Conservation (phyloP, 2,797 vertebrate genomes). For the Anas georgica region DNA sequence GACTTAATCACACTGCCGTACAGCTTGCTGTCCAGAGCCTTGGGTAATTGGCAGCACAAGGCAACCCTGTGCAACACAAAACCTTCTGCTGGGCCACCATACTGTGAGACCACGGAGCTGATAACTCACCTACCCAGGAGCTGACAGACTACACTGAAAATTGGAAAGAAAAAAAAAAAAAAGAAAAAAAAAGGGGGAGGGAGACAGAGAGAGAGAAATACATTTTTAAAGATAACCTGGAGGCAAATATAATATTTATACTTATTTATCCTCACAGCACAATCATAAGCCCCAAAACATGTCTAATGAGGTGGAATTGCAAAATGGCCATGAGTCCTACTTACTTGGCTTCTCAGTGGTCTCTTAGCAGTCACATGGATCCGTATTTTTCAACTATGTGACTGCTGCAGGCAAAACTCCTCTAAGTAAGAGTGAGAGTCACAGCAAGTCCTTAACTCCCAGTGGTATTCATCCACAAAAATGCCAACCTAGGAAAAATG, state of each 20-base stretch:
- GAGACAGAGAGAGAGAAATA: slow-evolving; percentile 74
- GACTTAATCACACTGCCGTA: not conserved
- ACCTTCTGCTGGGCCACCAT: slow-evolving; percentile 21
- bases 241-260: slow-evolving; percentile 90
- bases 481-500: slow-evolving; percentile 74
- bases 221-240: slow-evolving; percentile 88
- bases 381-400: slow-evolving; percentile 78
- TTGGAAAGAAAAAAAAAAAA: not conserved
- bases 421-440: slow-evolving; percentile 70
- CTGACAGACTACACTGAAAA: slow-evolving; percentile 70
- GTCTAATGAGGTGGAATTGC: slow-evolving; percentile 86
- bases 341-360: slow-evolving; percentile 73
- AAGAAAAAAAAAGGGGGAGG: slow-evolving; percentile 26
- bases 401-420: slow-evolving; percentile 82
- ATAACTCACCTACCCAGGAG: slow-evolving; percentile 58
- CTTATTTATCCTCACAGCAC: slow-evolving; percentile 85
- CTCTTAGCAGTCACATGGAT: slow-evolving; percentile 77
- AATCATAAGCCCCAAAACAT: slow-evolving; percentile 81
- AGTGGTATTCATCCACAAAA: slow-evolving; percentile 71
- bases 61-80: not conserved
- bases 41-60: slow-evolving; percentile 30
- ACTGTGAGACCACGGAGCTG: slow-evolving; percentile 6
- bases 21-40: not conserved
- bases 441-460: slow-evolving; percentile 70
- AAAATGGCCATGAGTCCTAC: slow-evolving; percentile 79